Evolutionary conservation across 2,888 invertebrate genomes (phyloP).

Genomic region (Cheilosia variabilis): DNA sequence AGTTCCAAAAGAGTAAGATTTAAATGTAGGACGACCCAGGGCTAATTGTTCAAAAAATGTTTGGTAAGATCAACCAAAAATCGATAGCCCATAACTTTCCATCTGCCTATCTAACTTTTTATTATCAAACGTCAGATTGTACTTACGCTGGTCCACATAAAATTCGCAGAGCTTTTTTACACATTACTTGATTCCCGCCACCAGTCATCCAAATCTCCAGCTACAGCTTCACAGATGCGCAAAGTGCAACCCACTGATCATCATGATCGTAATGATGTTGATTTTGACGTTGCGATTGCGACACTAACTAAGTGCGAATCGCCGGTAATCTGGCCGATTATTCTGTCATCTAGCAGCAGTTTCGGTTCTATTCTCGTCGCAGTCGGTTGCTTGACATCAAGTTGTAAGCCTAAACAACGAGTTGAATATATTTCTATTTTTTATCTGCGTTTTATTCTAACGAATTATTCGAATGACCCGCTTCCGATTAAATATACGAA

Average conservation of each 20-base stretch:
- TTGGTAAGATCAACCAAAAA: too few species aligned
- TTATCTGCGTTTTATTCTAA: conserved; percentile 15
- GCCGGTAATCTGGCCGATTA: conserved; percentile 65
- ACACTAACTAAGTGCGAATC: conserved; percentile 60
- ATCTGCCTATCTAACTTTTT: too few species aligned
- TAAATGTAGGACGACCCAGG: too few species aligned
- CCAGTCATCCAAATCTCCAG: conserved; percentile 2
- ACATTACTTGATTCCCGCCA: not conserved
- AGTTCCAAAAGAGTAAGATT: too few species aligned
- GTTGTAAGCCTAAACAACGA: conserved; percentile 31
- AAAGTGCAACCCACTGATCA: conserved; percentile 46
- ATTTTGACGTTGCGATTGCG: conserved; percentile 30
- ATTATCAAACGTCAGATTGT: too few species aligned
- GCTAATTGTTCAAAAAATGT: too few species aligned
- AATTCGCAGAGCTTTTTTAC: conserved; percentile 13
- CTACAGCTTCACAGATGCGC: conserved; percentile 15
- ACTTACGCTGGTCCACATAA: too few species aligned
- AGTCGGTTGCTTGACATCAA: conserved; percentile 63
- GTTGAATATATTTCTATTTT: not conserved
- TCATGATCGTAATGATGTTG: conserved; percentile 28
- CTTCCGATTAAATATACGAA: conserved; percentile 31
- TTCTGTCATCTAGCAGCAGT: conserved; percentile 61
- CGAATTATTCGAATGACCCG: conserved; percentile 31
- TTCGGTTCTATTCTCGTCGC: conserved; percentile 71
- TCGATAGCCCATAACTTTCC: too few species aligned